These are phyloP conservation scores for Pomacea maculata DNA, from an alignment of 1,140 invertebrate genomes.

Conservation along the genomic window DNA sequence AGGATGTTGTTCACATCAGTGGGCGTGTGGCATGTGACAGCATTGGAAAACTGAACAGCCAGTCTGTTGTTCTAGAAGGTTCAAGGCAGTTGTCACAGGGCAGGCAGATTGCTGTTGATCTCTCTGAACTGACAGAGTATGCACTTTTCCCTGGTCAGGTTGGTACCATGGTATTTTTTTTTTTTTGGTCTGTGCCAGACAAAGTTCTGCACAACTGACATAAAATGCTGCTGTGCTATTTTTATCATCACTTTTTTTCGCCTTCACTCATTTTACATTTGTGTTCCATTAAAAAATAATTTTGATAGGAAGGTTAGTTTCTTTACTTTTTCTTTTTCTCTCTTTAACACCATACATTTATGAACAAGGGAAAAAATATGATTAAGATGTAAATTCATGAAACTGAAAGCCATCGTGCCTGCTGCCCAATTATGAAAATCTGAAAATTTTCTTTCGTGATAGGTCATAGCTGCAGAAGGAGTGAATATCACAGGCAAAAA, in stretches of 20 bases:
- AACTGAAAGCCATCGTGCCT: too few species aligned
- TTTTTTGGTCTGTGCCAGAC: background rate
- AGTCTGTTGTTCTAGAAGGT: constrained; percentile 77
- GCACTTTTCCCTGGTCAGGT: constrained; percentile 85
- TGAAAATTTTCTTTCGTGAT: constrained; percentile 23
- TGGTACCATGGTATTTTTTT: background rate
- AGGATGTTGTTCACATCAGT: constrained; percentile 62
- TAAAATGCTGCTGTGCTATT: background rate
- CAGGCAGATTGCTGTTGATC: constrained; percentile 69
- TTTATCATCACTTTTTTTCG: constrained; percentile 3
- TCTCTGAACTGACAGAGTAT: constrained; percentile 74
- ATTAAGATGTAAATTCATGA: too few species aligned
- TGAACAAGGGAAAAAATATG: too few species aligned
- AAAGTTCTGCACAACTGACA: background rate
- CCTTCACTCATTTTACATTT: background rate
- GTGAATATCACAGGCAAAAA: constrained; percentile 75
- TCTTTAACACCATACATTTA: too few species aligned
- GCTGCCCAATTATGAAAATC: too few species aligned
- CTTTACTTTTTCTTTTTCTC: too few species aligned
- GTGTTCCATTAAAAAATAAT: too few species aligned
- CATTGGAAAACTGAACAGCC: constrained; percentile 75
- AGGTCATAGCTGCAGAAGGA: constrained; percentile 78
- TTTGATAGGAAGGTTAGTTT: too few species aligned
- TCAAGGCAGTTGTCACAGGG: constrained; percentile 66
- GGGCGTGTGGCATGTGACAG: constrained; percentile 81